phyloP scores from a whole-genome alignment of 2,113 vertebrate species.

The Poicephalus gulielmi region DNA sequence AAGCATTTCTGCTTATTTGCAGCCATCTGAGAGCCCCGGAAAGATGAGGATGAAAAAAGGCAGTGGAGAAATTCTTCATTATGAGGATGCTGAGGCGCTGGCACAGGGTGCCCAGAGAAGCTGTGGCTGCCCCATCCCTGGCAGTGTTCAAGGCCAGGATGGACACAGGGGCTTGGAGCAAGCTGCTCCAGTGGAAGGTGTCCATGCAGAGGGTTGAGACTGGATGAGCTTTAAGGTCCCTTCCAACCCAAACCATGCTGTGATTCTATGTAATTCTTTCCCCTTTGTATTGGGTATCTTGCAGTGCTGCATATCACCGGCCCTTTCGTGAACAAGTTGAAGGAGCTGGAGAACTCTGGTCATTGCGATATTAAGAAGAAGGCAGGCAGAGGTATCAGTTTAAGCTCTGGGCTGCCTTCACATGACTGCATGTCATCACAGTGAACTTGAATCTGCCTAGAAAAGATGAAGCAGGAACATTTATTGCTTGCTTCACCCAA shows the following conservation, averaged over 20 bases:
- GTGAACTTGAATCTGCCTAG: background rate
- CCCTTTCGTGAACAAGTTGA: background rate
- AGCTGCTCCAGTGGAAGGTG: background rate
- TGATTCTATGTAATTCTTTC: background rate
- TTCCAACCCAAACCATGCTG: background rate
- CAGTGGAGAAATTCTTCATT: background rate
- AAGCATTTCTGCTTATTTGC: background rate
- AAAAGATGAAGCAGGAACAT: background rate
- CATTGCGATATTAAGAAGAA: background rate
- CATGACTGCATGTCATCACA: background rate
- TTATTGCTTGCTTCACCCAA: background rate
- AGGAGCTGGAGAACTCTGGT: background rate
- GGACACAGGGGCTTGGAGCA: background rate
- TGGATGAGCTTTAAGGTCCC: background rate
- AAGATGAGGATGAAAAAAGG: background rate
- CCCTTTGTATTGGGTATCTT: fast-evolving
- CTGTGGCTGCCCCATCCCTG: background rate
- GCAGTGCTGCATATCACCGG: too few relatives aligned
- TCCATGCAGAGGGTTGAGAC: background rate
- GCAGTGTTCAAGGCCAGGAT: background rate
- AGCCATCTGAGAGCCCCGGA: background rate
- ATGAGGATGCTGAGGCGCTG: background rate
- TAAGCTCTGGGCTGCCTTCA: background rate
- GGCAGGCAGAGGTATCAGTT: background rate
- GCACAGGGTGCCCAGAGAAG: background rate